Base-by-base conservation (phyloP, 1,140 invertebrate species). In the Patella vulgata region DNA sequence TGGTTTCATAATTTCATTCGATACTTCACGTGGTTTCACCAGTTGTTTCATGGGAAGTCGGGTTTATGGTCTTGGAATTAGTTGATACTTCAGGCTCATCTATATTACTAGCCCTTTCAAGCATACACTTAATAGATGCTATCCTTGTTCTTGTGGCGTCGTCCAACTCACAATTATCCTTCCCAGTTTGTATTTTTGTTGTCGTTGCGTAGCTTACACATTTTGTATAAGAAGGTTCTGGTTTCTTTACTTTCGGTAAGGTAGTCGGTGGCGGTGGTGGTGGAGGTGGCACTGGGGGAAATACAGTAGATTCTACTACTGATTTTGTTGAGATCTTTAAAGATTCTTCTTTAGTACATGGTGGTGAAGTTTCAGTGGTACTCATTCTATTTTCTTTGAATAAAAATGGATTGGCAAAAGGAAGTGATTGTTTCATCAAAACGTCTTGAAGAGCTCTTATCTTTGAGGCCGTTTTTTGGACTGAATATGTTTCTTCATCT, bases 351-450 rank as follows among this genome's bases (percentile, higher is more conserved):
- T 36, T 36, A 5, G 14, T 8, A 43, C 27, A 17, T 17, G 23
- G 12, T 43, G 19, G 42, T 23, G 4, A 21, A 8, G 25, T 30
- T 19, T 33, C 25, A 1, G 30, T 4, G n/a, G 25, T 19, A 12
- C 23, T 21, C 51, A 31, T 5, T 28, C 27, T 19, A 9, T 23
- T 27, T 6, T 28, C 47, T 36, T 36, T 36, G 5, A 33, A 31
- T 30, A 50, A 21, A n/a, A 21, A 17, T 2, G 59, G 59, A 5
- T 40, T 59, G 17, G 62, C 55, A 25, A 64, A 64, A 4, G 62
- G 62, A 19, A 64, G 50, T 5, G 62, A 39, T 48, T 63, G 61
- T 31, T 64, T 64, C 27, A 64, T 64, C 21, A 64, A 39, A 43
- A 64, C 58, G 42, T 52, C 51, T 42, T 64, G 62, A 27, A 64